Evolutionary conservation across 2,888 invertebrate genomes (phyloP), one percentile per base, ranked within the genome.

Genomic region (Spisula subtruncata): DNA sequence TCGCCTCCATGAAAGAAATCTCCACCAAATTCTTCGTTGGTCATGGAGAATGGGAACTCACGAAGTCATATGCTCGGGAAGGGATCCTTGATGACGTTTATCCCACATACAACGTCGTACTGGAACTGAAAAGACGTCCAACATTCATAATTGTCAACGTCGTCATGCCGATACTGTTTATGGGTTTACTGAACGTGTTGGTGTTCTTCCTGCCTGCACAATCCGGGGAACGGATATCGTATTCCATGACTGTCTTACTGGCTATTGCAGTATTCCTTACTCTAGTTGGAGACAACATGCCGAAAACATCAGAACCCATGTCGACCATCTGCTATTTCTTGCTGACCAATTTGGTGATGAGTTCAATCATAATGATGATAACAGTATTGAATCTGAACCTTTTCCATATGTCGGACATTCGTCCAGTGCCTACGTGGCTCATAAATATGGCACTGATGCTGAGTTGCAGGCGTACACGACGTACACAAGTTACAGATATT

Each of bases 231-330:
- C 80, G 93, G 1, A 89, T 93, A 18, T 92, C 92, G 0, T 93
- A 84, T 32, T 89, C 92, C n/a, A 92, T 93, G 14, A 93, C 93
- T 5, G 92, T 92, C 29, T 90, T 93, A 20, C 90, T 93, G n/a
- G 91, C 92, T 0, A 92, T 93, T 56, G 92, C 93, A 20, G 92
- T 93, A 51, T 93, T 93, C 81, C 83, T 93, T 25, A 93, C 93
- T 6, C 83, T 93, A 80, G 92, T 93, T 20, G 90, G 92, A 12
- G 92, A 93, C 54, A 93, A 92, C 60, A 81, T 93, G 66, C 93
- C 93, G 0, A 90, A 90, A 46, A 90, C 93, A 1, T 91, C 93
- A 2, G 80, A 92, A 29, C 92, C 93, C 0, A 93, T 93, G 93
- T 92, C 93, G 4, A 84, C 91, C 0, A 88, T 93, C 0, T 91